Evolutionary conservation across 35 echinoderm and acorn worm genomes (phyloP).

Genomic region (Lytechinus pictus): DNA sequence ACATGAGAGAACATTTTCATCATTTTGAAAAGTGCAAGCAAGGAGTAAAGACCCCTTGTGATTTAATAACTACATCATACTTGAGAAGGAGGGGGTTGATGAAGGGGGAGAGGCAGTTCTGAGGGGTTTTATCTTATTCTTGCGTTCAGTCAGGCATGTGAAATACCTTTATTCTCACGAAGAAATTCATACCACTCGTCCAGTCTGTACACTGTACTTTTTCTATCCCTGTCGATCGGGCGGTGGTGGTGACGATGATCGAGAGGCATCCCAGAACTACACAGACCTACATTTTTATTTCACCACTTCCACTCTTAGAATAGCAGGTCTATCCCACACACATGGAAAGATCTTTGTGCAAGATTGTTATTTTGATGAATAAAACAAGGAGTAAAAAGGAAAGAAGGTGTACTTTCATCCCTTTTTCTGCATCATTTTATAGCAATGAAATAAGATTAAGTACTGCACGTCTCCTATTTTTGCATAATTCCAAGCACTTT

Average conservation of each 20-base stretch:
- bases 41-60: neutral
- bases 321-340: neutral
- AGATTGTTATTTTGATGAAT: neutral
- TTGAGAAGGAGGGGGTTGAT: neutral
- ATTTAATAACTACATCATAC: neutral
- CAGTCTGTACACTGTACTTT: neutral
- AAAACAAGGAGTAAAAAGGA: neutral
- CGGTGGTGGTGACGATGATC: neutral
- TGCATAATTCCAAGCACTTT: slow-evolving; percentile 32
- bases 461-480: slow-evolving; percentile 36
- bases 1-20: neutral
- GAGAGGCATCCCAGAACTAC: neutral
- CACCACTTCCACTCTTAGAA: slow-evolving; percentile 28
- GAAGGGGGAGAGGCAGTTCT: neutral
- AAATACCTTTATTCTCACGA: neutral
- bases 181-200: neutral
- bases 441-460: slow-evolving; percentile 3
- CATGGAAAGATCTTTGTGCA: neutral
- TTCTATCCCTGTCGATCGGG: neutral
- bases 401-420: neutral
- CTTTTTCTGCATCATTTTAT: neutral
- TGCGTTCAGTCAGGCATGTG: slow-evolving; percentile 4
- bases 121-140: neutral
- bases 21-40: neutral
- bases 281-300: slow-evolving; percentile 31